Evolutionary conservation across 2,113 vertebrate species (phyloP).

Genomic region (Coregonus clupeaformis): DNA sequence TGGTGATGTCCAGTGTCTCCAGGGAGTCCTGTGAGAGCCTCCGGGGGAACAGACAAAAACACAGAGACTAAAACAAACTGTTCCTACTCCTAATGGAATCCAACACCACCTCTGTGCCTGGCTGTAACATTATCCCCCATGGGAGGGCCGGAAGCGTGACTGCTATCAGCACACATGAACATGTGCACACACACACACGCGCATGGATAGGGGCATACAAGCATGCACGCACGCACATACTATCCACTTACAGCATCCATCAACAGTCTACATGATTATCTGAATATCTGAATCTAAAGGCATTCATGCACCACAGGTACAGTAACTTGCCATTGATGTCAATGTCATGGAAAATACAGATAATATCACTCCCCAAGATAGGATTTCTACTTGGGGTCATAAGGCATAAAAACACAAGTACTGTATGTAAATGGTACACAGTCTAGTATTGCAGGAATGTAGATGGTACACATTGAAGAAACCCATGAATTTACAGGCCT

Average conservation of each 20-base stretch:
- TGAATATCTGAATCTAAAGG: too few relatives aligned
- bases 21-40: conserved; percentile 37
- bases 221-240: conserved; percentile 6
- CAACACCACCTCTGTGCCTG: conserved; percentile 52
- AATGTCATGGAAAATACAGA: too few relatives aligned
- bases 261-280: conserved; percentile 9
- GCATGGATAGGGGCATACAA: not conserved
- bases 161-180: conserved; percentile 27
- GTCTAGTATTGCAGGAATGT: too few relatives aligned
- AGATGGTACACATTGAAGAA: too few relatives aligned
- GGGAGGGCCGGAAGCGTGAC: conserved; percentile 39
- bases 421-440: too few relatives aligned
- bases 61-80: conserved; percentile 19
- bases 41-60: conserved; percentile 28
- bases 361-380: too few relatives aligned
- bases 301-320: too few relatives aligned
- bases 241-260: conserved; percentile 38
- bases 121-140: conserved; percentile 46
- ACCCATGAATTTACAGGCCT: too few relatives aligned
- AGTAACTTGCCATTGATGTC: too few relatives aligned
- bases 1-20: conserved; percentile 19
- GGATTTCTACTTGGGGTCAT: too few relatives aligned
- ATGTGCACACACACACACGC: conserved; percentile 8
- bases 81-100: conserved; percentile 43
- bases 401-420: too few relatives aligned